Evolutionary conservation across 2,113 vertebrate species (phyloP), one percentile per base, ranked within the genome.

Genomic region (Catagonus wagneri): DNA sequence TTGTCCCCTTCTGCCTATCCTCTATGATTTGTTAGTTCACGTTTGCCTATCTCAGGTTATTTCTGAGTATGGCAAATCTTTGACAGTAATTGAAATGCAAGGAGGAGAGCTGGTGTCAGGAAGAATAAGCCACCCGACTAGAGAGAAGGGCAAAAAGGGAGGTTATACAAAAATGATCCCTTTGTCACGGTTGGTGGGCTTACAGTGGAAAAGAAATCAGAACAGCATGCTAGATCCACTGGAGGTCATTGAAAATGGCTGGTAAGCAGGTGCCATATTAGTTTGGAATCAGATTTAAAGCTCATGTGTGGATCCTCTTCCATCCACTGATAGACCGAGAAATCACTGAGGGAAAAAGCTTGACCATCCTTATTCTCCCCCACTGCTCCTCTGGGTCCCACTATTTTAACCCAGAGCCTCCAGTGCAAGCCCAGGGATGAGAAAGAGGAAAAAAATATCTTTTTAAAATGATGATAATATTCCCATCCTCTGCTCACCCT

Each of bases 401-500:
- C 61, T 92, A 39, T 76, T 93, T 74, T 69, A 87, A 94, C 56
- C 44, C 23, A 27, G 2, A 32, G 13, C 56, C 84, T 71, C 34
- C 66, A 63, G 22, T 10, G 20, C 56, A 74, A 52, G 10, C 58
- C 29, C 15, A 95, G 79, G 72, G 58, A 78, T 19, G 68, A 95
- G 81, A 88, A 89, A 75, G 81, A 89, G 29, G 69, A 72, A 90
- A 72, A 83, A 97, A 95, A 88, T 65, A 95, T 61, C 68, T 61
- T 95, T 79, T 80, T 54, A 34, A 92, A 92, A 78, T 83, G 69
- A 95, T 88, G 78, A 94, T 90, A 96, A 94, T 89, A 96, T 96
- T 75, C 88, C 90, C 81, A 89, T 76, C 90, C 71, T 96, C 52
- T 92, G 76, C 81, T 97, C 89, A 96, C 97, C 90, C 96, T 86